Evolutionary conservation across 2,797 vertebrate genomes (phyloP).

Genomic region (Mallotus villosus): DNA sequence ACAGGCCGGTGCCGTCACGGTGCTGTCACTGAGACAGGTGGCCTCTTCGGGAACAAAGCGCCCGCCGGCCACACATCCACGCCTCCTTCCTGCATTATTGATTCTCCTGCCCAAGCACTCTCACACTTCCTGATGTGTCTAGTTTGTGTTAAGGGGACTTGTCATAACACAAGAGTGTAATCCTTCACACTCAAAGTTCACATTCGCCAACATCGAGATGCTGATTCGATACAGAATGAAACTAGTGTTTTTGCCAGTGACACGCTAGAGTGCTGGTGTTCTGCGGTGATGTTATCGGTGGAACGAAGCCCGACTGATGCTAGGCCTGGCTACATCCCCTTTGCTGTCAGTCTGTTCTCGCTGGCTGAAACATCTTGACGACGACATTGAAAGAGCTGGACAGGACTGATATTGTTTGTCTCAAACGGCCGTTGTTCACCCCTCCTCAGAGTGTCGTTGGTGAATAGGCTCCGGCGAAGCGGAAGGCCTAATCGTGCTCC

Average conservation of each 20-base stretch:
- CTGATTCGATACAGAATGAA: too few species aligned
- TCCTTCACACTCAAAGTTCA: too few species aligned
- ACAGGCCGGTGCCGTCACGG: background rate
- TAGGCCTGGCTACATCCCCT: background rate
- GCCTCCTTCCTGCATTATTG: conserved; percentile 41
- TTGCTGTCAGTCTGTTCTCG: background rate
- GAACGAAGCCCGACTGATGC: too few species aligned
- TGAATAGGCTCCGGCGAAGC: background rate
- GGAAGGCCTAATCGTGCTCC: conserved; percentile 34
- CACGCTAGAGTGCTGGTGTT: too few species aligned
- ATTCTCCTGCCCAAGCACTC: conserved; percentile 24
- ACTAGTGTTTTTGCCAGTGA: too few species aligned
- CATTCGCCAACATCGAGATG: too few species aligned
- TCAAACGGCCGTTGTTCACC: background rate
- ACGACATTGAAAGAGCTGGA: background rate
- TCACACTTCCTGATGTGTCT: conserved; percentile 1
- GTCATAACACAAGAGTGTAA: background rate
- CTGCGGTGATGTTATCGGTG: too few species aligned
- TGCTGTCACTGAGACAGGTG: conserved; percentile 38
- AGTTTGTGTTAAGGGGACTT: background rate
- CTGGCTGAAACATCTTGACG: conserved; percentile 15
- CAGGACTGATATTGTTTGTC: background rate
- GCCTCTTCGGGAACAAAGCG: conserved; percentile 20
- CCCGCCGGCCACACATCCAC: conserved; percentile 1
- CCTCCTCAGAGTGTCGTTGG: background rate